These are phyloP conservation scores for Astreopora myriophthalma DNA, from an alignment of 64 coral and sea anemone species.

Conservation along the genomic window DNA sequence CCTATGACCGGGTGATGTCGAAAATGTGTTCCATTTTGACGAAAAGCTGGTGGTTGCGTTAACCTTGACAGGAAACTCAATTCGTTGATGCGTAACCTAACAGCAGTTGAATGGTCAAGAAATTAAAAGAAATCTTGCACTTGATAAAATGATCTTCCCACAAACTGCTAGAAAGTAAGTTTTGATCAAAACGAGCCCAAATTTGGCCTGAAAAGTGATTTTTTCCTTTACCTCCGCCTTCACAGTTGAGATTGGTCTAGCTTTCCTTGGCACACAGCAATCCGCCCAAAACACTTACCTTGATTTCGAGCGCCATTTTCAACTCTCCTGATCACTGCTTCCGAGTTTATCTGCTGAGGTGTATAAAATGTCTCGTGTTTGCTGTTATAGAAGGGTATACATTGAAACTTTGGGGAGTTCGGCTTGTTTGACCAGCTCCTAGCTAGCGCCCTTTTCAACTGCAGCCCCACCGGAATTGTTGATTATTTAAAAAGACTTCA, in stretches of 20 bases:
- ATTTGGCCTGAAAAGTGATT: not conserved
- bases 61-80: constrained; percentile 34
- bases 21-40: not conserved
- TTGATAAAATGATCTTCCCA: not conserved
- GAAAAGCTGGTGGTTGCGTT: not conserved
- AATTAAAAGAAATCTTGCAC: not conserved
- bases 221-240: not conserved
- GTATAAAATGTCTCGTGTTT: not conserved
- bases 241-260: not conserved
- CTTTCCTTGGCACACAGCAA: not conserved
- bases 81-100: constrained; percentile 15
- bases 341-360: not conserved
- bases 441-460: not conserved
- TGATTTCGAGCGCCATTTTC: constrained; percentile 11
- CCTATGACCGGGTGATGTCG: not conserved
- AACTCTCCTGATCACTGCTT: not conserved
- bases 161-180: not conserved
- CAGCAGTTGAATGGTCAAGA: not conserved
- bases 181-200: not conserved
- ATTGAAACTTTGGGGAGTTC: not conserved
- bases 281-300: not conserved
- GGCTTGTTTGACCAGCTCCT: not conserved
- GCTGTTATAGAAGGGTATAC: not conserved
- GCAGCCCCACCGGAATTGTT: not conserved
- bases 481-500: constrained; percentile 24